A percentile compares a stretch with the other conserved stretches of the same genome.
Conservation (phyloP, 2,113 vertebrate genomes). For the Zosterops borbonicus region DNA sequence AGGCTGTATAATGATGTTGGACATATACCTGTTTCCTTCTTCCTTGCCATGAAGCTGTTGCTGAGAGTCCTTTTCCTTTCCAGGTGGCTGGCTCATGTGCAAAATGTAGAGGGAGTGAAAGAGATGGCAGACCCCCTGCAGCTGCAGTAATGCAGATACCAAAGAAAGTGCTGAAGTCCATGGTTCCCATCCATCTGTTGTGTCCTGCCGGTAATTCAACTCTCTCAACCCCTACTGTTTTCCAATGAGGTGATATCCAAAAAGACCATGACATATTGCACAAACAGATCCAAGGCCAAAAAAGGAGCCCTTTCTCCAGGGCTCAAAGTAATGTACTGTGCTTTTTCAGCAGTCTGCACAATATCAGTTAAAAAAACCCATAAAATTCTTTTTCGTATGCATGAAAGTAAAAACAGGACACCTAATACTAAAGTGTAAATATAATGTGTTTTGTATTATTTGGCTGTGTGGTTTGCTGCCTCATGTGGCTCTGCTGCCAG, state of each 20-base stretch:
- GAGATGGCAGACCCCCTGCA: neutral
- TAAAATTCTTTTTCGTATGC: neutral
- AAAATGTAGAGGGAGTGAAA: neutral
- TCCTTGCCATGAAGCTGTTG: neutral
- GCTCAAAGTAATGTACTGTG: neutral
- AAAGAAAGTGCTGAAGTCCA: neutral
- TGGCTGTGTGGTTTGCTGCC: neutral
- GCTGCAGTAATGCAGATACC: neutral
- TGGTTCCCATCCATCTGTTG: neutral
- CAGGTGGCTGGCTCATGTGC: accelerated
- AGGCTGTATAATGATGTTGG: neutral
- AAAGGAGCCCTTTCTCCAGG: neutral
- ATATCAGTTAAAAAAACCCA: neutral
- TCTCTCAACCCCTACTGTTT: neutral
- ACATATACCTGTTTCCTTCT: neutral
- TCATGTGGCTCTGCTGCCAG: neutral
- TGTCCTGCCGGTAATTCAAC: neutral
- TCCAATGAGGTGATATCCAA: neutral
- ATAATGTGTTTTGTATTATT: neutral
- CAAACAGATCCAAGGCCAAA: neutral
- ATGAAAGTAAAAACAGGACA: neutral
- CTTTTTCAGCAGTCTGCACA: neutral
- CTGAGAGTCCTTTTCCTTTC: neutral
- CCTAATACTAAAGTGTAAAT: neutral
- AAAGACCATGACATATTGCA: neutral